Evolutionary conservation across 2,113 vertebrate genomes (phyloP), one percentile per base, ranked within the genome.

Genomic region (Channa maculata): DNA sequence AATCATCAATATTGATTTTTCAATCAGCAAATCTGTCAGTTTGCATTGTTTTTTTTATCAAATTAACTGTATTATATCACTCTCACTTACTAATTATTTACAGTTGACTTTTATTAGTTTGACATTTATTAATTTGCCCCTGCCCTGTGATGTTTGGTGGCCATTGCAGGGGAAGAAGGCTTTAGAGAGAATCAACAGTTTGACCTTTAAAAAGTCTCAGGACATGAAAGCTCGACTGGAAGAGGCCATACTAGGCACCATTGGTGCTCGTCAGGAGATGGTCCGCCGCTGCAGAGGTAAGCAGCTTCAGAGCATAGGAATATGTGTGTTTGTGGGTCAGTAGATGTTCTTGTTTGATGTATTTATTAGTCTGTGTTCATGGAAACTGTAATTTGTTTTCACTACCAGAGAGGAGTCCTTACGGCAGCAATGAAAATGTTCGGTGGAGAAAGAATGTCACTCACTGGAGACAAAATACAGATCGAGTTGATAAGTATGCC

Each of bases 151-250:
- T 41, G 14, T 5, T 52, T 78, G 61, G 9, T 51, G 43, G 5
- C 48, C 0, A 1, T 44, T 75, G 5, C 68, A 97, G 97, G 96
- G 97, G 11, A 97, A 92, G 70, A 97, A 96, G 64, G 58, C 95
- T 64, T 94, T 97, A 62, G 95, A 98, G 78, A 93, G 96, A 38
- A 96, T 97, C 87, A 97, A 97, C 90, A 97, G 96, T 83, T 89
- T 97, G 79, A 96, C 96, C 0, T 97, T 97, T 89, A 97, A 97
- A 89, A 97, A 97, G 88, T 98, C 96, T 0, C 95, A 97, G 80
- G 97, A 98, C 85, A 98, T 98, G 97, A 97, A 96, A 76, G 97
- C 97, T 0, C 93, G 96, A 2, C 93, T 98, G 41, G 97, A 97
- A 80, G 96, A 97, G 79, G 96, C 96, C 86, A 97, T 97, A 34